Base-by-base conservation (phyloP, 2,888 invertebrate species). In the Thereva nobilitata region DNA sequence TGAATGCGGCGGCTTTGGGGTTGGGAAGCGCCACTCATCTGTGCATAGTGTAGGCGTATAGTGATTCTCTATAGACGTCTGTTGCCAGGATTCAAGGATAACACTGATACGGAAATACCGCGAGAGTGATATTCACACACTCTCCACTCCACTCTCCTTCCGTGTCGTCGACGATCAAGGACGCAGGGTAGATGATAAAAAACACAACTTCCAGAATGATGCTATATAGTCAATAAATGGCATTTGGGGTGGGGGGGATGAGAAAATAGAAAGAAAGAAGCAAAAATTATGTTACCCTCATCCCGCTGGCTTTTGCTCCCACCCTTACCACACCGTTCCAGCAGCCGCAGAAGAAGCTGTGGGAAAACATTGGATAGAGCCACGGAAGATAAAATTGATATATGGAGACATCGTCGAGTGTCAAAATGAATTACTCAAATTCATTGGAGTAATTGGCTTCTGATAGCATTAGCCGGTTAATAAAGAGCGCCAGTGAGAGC, bases 351-450 rank as follows among this genome's bases (percentile, higher is more conserved):
- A 10, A 38, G 37, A 38, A 44, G 44, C 42, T 49, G 37, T 50
- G 35, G 7, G 45, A 40, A 61, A 47, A 59, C 54, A 54, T 53
- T 54, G 44, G 38, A 63, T 34, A 35, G 55, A 67, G 67, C 63
- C 54, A 61, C 61, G 53, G 63, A 53, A 61, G 61, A 67, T 67
- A 67, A 67, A 67, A 67, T 67, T 67, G 67, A 67, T 67, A 61
- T 67, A 67, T 54, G 59, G 55, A 44, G 61, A 63, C 61, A 59
- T 63, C 61, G 67, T 63, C 55, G 63, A 61, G 67, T 67, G 67
- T 67, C 64, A 42, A 57, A 64, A 64, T 56, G 64, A 67, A 67
- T 67, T 56, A 64, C 67, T 57, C 56, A 64, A 67, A 67, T 67
- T 67, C 56, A 52, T 67, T 56, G 54, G 50, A 49, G 52, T 64